A percentile compares a stretch with the other conserved stretches of the same genome.
These are phyloP conservation scores for Telenomus remus DNA, from an alignment of 1,140 invertebrate species.

Conservation along the genomic window DNA sequence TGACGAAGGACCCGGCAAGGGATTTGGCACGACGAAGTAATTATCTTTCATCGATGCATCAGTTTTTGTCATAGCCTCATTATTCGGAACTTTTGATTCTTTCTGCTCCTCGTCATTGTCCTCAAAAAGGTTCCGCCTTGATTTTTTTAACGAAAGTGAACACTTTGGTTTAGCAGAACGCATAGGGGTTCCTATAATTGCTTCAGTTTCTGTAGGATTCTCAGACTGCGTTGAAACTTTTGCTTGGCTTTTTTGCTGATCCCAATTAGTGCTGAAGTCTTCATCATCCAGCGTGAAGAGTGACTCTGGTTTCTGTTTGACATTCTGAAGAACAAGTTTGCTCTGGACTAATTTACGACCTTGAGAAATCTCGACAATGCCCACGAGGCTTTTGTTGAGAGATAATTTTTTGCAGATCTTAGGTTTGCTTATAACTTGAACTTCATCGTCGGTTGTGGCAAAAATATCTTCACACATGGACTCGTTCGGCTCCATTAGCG, in stretches of 20 bases:
- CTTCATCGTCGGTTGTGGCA: constrained; percentile 7
- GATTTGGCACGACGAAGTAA: constrained; percentile 25
- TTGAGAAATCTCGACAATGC: constrained; percentile 35
- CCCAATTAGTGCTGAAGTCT: constrained; percentile 30
- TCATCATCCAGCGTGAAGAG: constrained; percentile 1
- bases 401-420: constrained; percentile 40
- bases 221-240: background rate
- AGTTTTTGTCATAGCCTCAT: constrained; percentile 10
- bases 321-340: constrained; percentile 50
- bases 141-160: too few species aligned
- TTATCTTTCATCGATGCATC: constrained; percentile 9
- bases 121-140: too few species aligned
- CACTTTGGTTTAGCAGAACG: too few species aligned
- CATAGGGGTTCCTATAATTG: background rate
- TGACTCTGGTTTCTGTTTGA: constrained; percentile 17
- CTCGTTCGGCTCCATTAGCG: background rate
- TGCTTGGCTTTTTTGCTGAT: background rate
- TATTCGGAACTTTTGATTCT: background rate
- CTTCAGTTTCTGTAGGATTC: background rate
- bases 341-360: constrained; percentile 62
- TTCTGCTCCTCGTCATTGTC: too few species aligned
- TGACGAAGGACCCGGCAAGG: constrained; percentile 11
- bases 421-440: constrained; percentile 12
- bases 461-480: background rate
- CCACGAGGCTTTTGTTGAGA: constrained; percentile 48